Evolutionary conservation across 2,888 invertebrate species (phyloP), one percentile per base, ranked within the genome.

Genomic region (Cyaniris semiargus): DNA sequence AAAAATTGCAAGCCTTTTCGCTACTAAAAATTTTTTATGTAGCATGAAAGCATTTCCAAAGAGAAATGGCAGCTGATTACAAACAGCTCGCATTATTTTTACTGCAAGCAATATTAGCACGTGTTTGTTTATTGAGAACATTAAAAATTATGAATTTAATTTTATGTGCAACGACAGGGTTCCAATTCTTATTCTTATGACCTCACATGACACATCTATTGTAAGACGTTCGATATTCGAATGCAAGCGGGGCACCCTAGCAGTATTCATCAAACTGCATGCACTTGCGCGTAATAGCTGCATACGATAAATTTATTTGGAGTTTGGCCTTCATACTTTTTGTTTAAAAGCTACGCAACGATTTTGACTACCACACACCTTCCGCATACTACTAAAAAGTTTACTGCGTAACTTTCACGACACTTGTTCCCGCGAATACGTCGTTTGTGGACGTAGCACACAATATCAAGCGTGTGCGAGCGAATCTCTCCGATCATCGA

Each of bases 131-230:
- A 34, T 38, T 71, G 21, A 38, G 38, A 10, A 5, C 38, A 71
- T 38, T 71, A 38, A 71, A 70, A 71, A 71, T 71, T 71, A 71
- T 71, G 38, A 38, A 71, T 38, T 38, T 38, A 71, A 71, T 70
- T 34, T 70, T 5, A 10, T 38, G n/a, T 70, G 34, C 31, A 70
- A 23, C 18, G 18, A 71, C 38, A 38, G 18, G 4, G 53, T 53
- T 18, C 53, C 5, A 53, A 53, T 53, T 53, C 18, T 53, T 44
- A 44, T 44, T n/a, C n/a, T n/a, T n/a, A n/a, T n/a, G n/a, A 44
- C 10, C 1, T 44, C 3, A 5, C 1, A 53, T 5, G 5, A 5
- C 53, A 4, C 53, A 18, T 53, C 5, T 44, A 13, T 15, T 3
- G 18, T 18, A 53, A 15, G 13, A 5, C 53, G 18, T 53, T 53